A percentile compares a stretch with the other conserved stretches of the same genome.
Evolutionary conservation across 2,113 vertebrate species (phyloP).

Genomic region (Corythoichthys intestinalis): DNA sequence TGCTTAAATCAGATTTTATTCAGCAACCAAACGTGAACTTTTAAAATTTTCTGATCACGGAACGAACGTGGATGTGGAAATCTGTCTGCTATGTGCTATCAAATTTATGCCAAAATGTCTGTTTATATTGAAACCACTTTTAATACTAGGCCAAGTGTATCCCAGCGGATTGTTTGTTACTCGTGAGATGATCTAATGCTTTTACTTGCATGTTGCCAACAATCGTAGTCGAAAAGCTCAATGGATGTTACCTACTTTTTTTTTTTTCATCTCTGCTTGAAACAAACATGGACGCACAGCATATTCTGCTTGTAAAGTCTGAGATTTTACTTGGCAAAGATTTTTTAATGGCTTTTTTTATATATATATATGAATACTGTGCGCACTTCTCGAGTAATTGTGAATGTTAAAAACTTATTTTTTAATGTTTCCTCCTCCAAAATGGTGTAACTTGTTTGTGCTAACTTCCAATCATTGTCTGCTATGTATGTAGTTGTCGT

Average conservation of each 20-base stretch:
- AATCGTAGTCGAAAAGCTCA: slow-evolving; percentile 22
- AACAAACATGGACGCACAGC: slow-evolving; percentile 50
- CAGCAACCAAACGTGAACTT: slow-evolving; percentile 23
- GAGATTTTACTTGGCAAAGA: slow-evolving; percentile 26
- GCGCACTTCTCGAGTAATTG: slow-evolving; percentile 54
- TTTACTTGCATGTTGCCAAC: not conserved
- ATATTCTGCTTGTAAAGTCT: slow-evolving; percentile 43
- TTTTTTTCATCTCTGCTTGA: slow-evolving; percentile 16
- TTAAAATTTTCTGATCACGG: slow-evolving; percentile 1
- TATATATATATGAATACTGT: slow-evolving; percentile 43
- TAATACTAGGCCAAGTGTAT: slow-evolving; percentile 5
- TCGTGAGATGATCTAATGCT: not conserved
- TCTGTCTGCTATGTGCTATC: slow-evolving; percentile 11
- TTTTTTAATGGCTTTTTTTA: slow-evolving; percentile 24
- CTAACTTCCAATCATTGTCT: slow-evolving; percentile 61
- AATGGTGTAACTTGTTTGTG: slow-evolving; percentile 51
- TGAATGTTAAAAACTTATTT: slow-evolving; percentile 51
- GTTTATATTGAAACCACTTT: slow-evolving; percentile 35
- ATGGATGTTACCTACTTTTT: slow-evolving; percentile 19
- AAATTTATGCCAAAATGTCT: slow-evolving; percentile 37
- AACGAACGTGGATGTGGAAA: slow-evolving; percentile 19
- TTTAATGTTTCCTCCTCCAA: slow-evolving; percentile 32
- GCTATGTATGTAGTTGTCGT: slow-evolving; percentile 44
- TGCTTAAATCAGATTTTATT: not conserved
- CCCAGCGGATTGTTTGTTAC: slow-evolving; percentile 16